Evolutionary conservation across 2,113 vertebrate species (phyloP).

Genomic region (Oncorhynchus masou): DNA sequence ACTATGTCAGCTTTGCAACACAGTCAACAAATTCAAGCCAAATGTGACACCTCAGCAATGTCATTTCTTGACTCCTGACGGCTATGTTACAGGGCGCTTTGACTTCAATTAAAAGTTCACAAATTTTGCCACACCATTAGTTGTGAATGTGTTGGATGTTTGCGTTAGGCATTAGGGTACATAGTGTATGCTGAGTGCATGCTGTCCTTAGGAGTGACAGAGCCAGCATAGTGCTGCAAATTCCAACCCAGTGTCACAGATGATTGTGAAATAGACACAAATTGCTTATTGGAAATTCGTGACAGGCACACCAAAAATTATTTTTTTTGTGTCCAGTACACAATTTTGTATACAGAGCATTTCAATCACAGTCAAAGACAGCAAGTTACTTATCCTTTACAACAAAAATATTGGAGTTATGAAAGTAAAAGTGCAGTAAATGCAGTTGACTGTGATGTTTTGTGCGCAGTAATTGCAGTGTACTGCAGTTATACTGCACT

Average conservation of each 20-base stretch:
- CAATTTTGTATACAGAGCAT: no score
- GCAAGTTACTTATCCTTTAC: no score
- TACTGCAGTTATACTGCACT: no score
- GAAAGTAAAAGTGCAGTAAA: no score
- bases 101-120: neutral
- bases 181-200: conserved; percentile 15
- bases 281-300: no score
- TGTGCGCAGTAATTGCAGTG: no score
- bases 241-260: neutral
- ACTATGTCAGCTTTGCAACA: conserved; percentile 1
- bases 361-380: no score
- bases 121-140: conserved; percentile 4
- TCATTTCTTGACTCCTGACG: neutral
- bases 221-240: conserved; percentile 24
- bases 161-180: conserved; percentile 19
- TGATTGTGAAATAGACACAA: no score
- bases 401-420: no score
- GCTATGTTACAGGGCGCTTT: neutral
- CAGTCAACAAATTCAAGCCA: conserved; percentile 2
- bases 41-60: neutral
- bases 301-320: no score
- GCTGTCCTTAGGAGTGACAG: conserved; percentile 28
- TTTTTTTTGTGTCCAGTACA: no score
- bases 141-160: conserved; percentile 55
- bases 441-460: no score